Base-by-base conservation (phyloP, 2,113 vertebrate genomes). In the Mus spicilegus region DNA sequence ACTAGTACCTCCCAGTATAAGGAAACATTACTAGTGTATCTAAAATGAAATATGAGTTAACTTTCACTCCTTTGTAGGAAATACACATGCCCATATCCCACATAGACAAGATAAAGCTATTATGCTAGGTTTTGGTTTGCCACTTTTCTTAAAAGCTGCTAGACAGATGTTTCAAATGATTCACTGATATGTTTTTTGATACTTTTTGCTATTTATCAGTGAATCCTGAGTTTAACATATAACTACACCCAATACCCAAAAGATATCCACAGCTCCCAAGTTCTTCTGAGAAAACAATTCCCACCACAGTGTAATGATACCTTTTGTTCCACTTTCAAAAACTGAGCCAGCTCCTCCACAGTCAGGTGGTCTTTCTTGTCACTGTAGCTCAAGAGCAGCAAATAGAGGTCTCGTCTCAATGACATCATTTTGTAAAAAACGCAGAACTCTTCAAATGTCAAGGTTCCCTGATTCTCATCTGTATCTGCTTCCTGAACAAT, bases 371-470 rank as follows among this genome's bases (percentile, higher is more conserved):
- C 99, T 97, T 99, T 99, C 98, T 99, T 99, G 98, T 99, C 99
- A 30, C 99, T 99, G 98, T 99, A 99, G 94, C 98, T 99, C 96
- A 99, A 98, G 89, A 99, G 99, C 95, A 99, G 80, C 72, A 99
- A 97, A 98, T 99, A 99, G 69, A 99, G 99, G 81, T 99, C 99
- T 30, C 99, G 98, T 28, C 99, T 98, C 93, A 99, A 97, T 9
- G 99, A 99, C 99, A 99, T 99, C 99, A 99, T 99, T 98, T 99
- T 99, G 98, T 99, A 99, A 98, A 99, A 99, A 87, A 99, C 99
- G 0, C 99, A 99, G 97, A 99, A 99, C 80, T 99, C 99, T 90
- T 99, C 99, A 78, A 99, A 99, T 1, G 99, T 99, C 92, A 99
- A 94, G 2, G 99, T 99, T 86, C 99, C 99, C 97, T 99, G 99